Percentiles rank a stretch among this genome's conserved stretches.
These are phyloP conservation scores for Microdon myrmicae DNA, from an alignment of 2,888 invertebrate species.

Conservation along the genomic window DNA sequence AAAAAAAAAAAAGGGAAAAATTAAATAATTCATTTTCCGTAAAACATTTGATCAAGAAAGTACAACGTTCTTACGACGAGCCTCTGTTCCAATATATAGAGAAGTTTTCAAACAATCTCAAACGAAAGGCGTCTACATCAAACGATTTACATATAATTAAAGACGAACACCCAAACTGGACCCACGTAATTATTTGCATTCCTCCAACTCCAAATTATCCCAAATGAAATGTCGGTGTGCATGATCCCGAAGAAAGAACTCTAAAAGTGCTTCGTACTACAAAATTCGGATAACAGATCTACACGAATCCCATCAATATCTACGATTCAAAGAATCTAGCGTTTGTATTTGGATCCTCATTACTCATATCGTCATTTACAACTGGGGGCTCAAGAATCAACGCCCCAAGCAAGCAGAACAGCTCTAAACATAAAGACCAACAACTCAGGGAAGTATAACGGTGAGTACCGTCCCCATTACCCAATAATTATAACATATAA, in stretches of 20 bases:
- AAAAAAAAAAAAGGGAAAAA: no score
- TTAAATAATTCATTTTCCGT: no score
- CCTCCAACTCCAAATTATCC: conserved; percentile 73
- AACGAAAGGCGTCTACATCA: conserved; percentile 20
- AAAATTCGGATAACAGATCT: conserved; percentile 71
- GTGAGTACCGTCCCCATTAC: no score
- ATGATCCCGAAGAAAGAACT: conserved; percentile 68
- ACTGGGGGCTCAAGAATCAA: no score
- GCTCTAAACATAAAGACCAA: no score
- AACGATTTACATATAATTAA: conserved; percentile 74
- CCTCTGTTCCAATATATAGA: conserved; percentile 31
- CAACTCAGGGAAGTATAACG: no score
- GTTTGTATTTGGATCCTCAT: conserved; percentile 73
- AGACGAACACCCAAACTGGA: conserved; percentile 70
- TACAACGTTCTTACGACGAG: conserved; percentile 21
- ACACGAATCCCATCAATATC: conserved; percentile 71
- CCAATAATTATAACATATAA: no score
- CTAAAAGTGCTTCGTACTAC: conserved; percentile 70
- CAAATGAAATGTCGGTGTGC: conserved; percentile 73
- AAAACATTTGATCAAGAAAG: no score
- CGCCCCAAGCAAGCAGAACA: no score
- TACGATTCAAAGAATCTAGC: conserved; percentile 69
- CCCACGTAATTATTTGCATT: conserved; percentile 78
- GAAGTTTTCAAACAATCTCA: conserved; percentile 17
- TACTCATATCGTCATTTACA: no score